Evolutionary conservation across 2,113 vertebrate species (phyloP).

Genomic region (Ancistrus triradiatus): DNA sequence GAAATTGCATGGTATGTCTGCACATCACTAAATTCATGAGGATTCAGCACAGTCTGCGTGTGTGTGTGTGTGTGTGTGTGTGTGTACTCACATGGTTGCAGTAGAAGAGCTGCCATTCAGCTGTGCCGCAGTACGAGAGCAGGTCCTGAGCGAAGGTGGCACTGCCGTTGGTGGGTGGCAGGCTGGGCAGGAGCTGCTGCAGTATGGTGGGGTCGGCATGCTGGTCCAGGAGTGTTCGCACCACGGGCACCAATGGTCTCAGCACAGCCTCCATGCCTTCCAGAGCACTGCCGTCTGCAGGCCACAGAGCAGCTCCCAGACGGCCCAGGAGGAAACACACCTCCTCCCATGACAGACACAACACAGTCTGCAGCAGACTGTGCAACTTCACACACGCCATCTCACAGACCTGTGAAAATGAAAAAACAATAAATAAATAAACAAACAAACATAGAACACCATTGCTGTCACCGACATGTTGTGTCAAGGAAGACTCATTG

Average conservation of each 20-base stretch:
- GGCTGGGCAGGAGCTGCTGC: constrained; percentile 79
- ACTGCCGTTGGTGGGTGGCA: constrained; percentile 91
- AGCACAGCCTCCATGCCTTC: constrained; percentile 62
- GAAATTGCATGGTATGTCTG: too few species aligned
- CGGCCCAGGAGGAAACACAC: constrained; percentile 91
- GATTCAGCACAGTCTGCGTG: not conserved
- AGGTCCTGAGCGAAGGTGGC: constrained; percentile 91
- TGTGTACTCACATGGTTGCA: constrained; percentile 76
- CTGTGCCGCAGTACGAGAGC: constrained; percentile 77
- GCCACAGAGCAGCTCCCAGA: constrained; percentile 76
- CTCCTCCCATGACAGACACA: constrained; percentile 76
- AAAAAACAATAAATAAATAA: not conserved
- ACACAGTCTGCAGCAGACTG: constrained; percentile 82
- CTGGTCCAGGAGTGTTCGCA: constrained; percentile 85
- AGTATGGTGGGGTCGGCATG: constrained; percentile 77
- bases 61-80: constrained; percentile 14
- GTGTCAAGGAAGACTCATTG: too few species aligned
- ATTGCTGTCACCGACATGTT: too few species aligned
- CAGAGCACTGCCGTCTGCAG: constrained; percentile 49
- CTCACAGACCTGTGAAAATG: constrained; percentile 76
- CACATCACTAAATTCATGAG: too few species aligned
- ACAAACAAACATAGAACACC: too few species aligned
- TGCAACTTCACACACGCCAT: constrained; percentile 92
- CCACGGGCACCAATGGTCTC: constrained; percentile 82
- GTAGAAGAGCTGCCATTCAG: constrained; percentile 87